phyloP scores from a whole-genome alignment of 2,113 vertebrate genomes.

The Lamprotornis superbus region DNA sequence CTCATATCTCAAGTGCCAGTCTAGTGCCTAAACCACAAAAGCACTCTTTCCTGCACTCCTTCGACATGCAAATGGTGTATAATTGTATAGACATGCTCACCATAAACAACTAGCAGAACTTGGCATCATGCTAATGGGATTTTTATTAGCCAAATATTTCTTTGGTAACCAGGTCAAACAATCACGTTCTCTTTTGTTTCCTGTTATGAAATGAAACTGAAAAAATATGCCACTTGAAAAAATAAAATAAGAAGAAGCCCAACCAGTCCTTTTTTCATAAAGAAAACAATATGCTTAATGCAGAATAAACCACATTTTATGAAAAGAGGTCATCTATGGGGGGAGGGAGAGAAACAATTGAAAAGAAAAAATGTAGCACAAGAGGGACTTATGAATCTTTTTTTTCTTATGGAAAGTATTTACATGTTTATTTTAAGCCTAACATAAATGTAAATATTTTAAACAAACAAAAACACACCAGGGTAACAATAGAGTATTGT shows the following conservation, averaged over 20 bases:
- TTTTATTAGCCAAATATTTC: slow-evolving; percentile 57
- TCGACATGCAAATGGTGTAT: background rate
- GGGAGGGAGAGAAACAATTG: slow-evolving; percentile 48
- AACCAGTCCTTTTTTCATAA: slow-evolving; percentile 36
- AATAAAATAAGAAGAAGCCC: slow-evolving; percentile 50
- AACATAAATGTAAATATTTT: slow-evolving; percentile 77
- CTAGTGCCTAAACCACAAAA: slow-evolving; percentile 59
- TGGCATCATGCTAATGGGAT: slow-evolving; percentile 33
- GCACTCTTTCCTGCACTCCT: background rate
- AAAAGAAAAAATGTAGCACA: slow-evolving; percentile 55
- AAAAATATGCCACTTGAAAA: slow-evolving; percentile 66
- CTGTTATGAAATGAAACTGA: slow-evolving; percentile 66
- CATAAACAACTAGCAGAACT: slow-evolving; percentile 48
- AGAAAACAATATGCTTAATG: slow-evolving; percentile 63
- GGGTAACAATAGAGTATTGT: slow-evolving; percentile 74
- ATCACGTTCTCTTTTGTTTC: slow-evolving; percentile 71
- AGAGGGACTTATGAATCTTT: slow-evolving; percentile 53
- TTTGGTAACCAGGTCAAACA: slow-evolving; percentile 67
- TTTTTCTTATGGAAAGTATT: slow-evolving; percentile 70
- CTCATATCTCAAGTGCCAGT: slow-evolving; percentile 62
- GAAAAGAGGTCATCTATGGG: slow-evolving; percentile 62
- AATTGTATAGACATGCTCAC: slow-evolving; percentile 51
- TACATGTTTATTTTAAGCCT: slow-evolving; percentile 74
- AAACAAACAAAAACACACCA: slow-evolving; percentile 75
- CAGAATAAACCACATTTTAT: slow-evolving; percentile 62